Evolutionary conservation across 2,113 vertebrate species (phyloP), one percentile per base, ranked within the genome.

Genomic region (Nycticryphes semicollaris): DNA sequence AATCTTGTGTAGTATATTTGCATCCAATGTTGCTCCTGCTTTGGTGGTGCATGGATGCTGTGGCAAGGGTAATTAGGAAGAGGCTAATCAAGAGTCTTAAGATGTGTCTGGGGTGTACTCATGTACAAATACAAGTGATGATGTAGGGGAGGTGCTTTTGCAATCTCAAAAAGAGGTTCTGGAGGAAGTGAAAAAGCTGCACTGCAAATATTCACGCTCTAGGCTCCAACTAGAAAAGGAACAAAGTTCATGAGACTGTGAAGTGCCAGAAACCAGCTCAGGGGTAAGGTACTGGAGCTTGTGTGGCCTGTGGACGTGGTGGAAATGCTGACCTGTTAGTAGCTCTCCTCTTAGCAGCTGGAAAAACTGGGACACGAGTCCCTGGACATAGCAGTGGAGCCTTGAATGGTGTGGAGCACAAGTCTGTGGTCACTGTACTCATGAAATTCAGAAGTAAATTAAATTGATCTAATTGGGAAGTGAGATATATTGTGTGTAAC

Each of bases 21-120:
- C 84, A 92, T 84, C 64, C 33, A 45, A 1, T 27, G 28, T 72
- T 92, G 74, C 20, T 66, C 67, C 33, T 68, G 2, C 77, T 89
- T 72, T 30, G 12, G 47, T 51, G 39, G 19, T 73, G 33, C 37
- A 59, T 22, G 43, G 23, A 9, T 77, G 59, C 63, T 90, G 56
- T 78, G 80, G 84, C 41, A 57, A 82, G 37, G 18, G 48, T 86
- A 90, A 93, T 94, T 94, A 93, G 57, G 81, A 82, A 78, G 39
- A 89, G 19, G 19, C 22, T 95, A 73, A 87, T 95, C 21, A 62
- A 74, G 53, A 73, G 62, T 35, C 21, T 75, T 64, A 72, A 94
- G 57, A 30, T 50, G 62, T 60, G 47, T 84, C 56, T 89, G 60
- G 63, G 59, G 41, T 67, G 59, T 56, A 70, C 54, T 92, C 43